These are phyloP conservation scores for Acleris emargana DNA, from an alignment of 2,888 invertebrate genomes.

Conservation along the genomic window DNA sequence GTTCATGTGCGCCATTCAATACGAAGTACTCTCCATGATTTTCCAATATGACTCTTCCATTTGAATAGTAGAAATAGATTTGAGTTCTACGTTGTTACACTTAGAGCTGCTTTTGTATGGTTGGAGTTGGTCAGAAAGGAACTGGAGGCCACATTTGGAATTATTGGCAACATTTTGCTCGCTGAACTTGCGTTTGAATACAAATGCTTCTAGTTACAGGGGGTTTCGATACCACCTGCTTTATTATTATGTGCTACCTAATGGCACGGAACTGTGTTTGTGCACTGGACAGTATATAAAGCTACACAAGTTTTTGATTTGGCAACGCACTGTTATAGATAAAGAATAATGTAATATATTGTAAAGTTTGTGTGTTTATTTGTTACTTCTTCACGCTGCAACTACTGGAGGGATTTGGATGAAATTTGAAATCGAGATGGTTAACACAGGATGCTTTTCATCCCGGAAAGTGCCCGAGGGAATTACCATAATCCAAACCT, in stretches of 20 bases:
- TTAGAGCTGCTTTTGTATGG: conserved; percentile 8
- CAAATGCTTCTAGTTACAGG: conserved; percentile 38
- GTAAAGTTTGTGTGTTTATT: no score
- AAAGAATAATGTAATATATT: no score
- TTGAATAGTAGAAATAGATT: conserved; percentile 23
- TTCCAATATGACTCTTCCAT: conserved; percentile 45
- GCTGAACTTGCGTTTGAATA: conserved; percentile 41
- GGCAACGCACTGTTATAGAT: no score
- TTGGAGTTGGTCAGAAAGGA: conserved; percentile 24
- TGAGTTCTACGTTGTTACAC: conserved; percentile 2
- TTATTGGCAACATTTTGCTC: conserved; percentile 50
- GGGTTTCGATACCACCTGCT: conserved; percentile 37
- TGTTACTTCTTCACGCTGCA: no score
- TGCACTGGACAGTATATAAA: not conserved
- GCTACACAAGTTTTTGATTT: no score
- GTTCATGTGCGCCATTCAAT: conserved; percentile 51
- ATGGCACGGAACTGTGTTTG: conserved; percentile 11
- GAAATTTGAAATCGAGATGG: no score
- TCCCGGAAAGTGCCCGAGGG: no score
- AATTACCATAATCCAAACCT: no score
- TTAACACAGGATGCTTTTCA: no score
- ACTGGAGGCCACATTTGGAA: conserved; percentile 41
- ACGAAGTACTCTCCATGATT: conserved; percentile 51
- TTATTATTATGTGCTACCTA: conserved; percentile 37
- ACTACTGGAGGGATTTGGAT: no score